Percentiles rank a stretch among this genome's conserved stretches.
Evolutionary conservation across 2,888 invertebrate genomes (phyloP).

Genomic region (Euplexia lucipara): DNA sequence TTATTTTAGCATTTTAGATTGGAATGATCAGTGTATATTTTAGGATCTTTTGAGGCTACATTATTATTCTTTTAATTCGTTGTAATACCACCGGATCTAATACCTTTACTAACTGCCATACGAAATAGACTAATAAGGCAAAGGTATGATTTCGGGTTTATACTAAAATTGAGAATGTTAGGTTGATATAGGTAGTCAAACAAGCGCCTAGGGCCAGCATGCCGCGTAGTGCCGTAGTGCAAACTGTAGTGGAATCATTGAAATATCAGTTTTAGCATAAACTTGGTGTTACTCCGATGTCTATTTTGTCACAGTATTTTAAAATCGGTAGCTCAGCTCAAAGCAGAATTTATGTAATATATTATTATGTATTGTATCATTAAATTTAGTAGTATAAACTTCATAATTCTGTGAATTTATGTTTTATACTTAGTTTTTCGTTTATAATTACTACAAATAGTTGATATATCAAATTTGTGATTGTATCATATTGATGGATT

Average conservation of each 20-base stretch:
- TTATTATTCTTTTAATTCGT: conserved; percentile 61
- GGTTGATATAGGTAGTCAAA: conserved; percentile 19
- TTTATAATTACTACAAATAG: conserved; percentile 56
- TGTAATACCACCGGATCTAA: conserved; percentile 65
- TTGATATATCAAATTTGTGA: conserved; percentile 57
- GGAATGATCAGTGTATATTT: conserved; percentile 68
- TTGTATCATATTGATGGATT: conserved; percentile 55
- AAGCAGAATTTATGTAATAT: conserved; percentile 59
- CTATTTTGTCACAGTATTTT: conserved; percentile 54
- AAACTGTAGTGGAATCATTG: conserved; percentile 28
- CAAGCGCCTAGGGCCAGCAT: conserved; percentile 14
- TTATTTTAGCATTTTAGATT: conserved; percentile 65
- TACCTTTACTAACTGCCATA: conserved; percentile 67
- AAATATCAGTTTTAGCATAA: conserved; percentile 51
- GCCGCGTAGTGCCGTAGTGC: conserved; percentile 35
- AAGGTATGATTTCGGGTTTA: conserved; percentile 56
- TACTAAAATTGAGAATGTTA: conserved; percentile 51
- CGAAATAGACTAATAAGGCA: conserved; percentile 57
- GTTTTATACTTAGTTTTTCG: conserved; percentile 62
- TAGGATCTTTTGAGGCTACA: conserved; percentile 74
- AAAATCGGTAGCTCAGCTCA: conserved; percentile 56
- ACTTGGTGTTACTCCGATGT: conserved; percentile 47
- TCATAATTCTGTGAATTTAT: conserved; percentile 61
- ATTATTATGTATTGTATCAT: conserved; percentile 49
- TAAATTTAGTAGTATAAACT: conserved; percentile 51